Conservation (phyloP, 2,113 vertebrate genomes). For the Nematolebias whitei region DNA sequence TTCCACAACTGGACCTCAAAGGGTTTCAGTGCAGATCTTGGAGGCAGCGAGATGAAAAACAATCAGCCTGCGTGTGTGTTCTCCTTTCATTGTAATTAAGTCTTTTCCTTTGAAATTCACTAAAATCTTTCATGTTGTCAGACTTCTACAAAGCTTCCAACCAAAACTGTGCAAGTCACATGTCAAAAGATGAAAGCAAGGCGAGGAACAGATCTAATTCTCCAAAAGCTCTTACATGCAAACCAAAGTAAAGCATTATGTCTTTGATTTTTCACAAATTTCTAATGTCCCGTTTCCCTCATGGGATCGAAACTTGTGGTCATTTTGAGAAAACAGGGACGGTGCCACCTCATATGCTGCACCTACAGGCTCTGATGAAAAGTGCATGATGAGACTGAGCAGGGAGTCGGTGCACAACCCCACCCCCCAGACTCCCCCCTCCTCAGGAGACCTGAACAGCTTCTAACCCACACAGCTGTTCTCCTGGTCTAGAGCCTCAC, state of each 20-base stretch:
- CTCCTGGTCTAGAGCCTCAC: conserved; percentile 76
- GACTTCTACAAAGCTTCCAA: not conserved
- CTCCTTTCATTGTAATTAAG: not conserved
- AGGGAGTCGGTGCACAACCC: conserved; percentile 53
- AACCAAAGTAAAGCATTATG: not conserved
- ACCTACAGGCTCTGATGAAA: not conserved
- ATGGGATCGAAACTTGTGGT: not conserved
- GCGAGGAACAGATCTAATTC: not conserved
- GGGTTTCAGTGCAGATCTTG: not conserved
- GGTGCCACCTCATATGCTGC: not conserved
- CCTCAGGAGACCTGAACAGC: conserved; percentile 58
- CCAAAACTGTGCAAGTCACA: not conserved
- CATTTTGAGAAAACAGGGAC: not conserved
- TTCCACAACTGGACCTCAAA: not conserved
- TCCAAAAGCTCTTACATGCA: not conserved
- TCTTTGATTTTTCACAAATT: not conserved
- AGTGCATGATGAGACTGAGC: conserved; percentile 26
- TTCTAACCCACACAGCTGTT: conserved; percentile 81
- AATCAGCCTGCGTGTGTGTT: not conserved
- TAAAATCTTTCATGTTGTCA: not conserved
- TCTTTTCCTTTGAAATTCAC: conserved; percentile 1
- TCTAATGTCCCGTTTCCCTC: not conserved
- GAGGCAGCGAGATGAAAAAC: not conserved
- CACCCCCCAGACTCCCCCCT: conserved; percentile 7
- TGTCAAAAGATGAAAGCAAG: not conserved